Percentiles rank a stretch among this genome's conserved stretches.
phyloP scores from a whole-genome alignment of 2,797 vertebrate species.

The Argyrosomus regius region DNA sequence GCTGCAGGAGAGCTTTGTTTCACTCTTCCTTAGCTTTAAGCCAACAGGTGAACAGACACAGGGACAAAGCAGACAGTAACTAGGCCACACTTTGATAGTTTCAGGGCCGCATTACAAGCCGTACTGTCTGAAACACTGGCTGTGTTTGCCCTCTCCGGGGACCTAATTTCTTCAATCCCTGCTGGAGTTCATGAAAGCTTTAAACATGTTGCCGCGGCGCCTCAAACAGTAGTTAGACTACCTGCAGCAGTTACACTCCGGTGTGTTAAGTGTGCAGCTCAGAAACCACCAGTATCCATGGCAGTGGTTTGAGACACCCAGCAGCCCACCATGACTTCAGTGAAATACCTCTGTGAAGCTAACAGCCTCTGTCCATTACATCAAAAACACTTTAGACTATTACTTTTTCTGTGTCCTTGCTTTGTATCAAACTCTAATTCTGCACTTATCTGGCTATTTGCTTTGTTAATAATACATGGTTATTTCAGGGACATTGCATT shows the following conservation, averaged over 20 bases:
- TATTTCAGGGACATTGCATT: neutral
- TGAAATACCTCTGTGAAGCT: neutral
- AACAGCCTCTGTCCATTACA: neutral
- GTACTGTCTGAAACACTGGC: constrained; percentile 10
- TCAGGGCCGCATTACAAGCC: constrained; percentile 27
- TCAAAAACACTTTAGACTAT: neutral
- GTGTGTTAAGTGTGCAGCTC: constrained; percentile 9
- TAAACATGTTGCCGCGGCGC: constrained; percentile 4
- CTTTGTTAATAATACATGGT: constrained; percentile 15
- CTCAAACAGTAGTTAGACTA: constrained; percentile 13
- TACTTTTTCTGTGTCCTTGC: neutral
- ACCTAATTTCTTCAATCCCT: constrained; percentile 41
- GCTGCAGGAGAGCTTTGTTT: neutral
- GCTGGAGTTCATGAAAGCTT: constrained; percentile 21
- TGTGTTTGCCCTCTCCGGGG: constrained; percentile 26
- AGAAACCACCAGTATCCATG: constrained; percentile 2
- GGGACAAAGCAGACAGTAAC: constrained; percentile 28
- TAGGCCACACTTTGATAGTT: constrained; percentile 31
- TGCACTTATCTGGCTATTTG: neutral
- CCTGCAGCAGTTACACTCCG: constrained; percentile 11
- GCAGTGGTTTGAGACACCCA: constrained; percentile 7
- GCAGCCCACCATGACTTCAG: neutral
- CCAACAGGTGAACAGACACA: constrained; percentile 23
- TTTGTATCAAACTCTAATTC: neutral
- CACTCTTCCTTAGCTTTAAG: neutral